Conservation (phyloP, 2,888 invertebrate genomes). For the Pyrrhia umbra region DNA sequence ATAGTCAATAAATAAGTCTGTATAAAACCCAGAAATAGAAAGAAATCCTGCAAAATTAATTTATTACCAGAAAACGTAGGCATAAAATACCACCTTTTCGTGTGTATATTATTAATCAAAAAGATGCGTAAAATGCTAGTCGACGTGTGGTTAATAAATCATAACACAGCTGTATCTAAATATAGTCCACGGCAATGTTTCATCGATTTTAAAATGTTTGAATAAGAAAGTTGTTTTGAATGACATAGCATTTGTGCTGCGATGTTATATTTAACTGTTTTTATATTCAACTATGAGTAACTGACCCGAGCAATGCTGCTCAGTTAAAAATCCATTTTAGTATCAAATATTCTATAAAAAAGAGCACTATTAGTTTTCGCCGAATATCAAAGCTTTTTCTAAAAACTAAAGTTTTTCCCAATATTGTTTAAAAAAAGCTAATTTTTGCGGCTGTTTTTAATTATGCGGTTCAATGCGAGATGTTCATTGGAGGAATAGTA, state of each 20-base stretch:
- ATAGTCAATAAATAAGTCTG: neutral
- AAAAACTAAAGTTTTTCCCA: neutral
- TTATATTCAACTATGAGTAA: neutral
- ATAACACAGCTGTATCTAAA: constrained; percentile 37
- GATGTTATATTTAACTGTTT: constrained; percentile 21
- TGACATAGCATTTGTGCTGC: constrained; percentile 32
- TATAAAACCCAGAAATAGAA: neutral
- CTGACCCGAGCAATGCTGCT: neutral
- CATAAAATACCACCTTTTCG: neutral
- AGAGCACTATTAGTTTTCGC: neutral
- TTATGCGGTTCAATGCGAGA: too few species aligned
- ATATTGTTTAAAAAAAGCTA: too few species aligned
- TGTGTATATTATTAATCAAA: constrained; percentile 41
- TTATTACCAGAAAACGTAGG: neutral
- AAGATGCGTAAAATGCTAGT: constrained; percentile 25
- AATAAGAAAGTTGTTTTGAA: constrained; percentile 21
- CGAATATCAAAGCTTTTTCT: neutral
- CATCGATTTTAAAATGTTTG: constrained; percentile 49
- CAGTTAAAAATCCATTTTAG: neutral
- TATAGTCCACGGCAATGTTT: constrained; percentile 20
- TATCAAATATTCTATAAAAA: neutral
- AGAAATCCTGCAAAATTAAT: constrained; percentile 6
- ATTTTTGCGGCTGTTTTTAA: too few species aligned
- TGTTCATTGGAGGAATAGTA: too few species aligned
- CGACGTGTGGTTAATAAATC: constrained; percentile 38